A percentile compares a stretch with the other conserved stretches of the same genome.
These are phyloP conservation scores for Aulostomus chinensis DNA, from an alignment of 2,797 vertebrate species.

Conservation along the genomic window DNA sequence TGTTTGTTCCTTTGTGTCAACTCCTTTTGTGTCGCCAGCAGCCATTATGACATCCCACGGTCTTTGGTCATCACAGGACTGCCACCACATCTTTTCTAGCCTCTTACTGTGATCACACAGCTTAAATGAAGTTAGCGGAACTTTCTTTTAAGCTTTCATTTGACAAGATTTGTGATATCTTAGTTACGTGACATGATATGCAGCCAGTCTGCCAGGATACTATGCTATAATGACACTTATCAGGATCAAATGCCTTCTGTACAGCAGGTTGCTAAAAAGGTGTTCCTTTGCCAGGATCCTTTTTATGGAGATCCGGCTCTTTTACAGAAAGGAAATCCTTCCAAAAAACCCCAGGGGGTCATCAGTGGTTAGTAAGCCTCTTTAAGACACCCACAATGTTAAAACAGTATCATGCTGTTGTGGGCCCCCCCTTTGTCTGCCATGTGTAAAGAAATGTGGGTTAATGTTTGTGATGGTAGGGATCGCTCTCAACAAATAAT, in stretches of 20 bases:
- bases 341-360: constrained; percentile 53
- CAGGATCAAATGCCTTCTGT: constrained; percentile 25
- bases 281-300: constrained; percentile 50
- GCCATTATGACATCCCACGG: too few relatives aligned
- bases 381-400: constrained; percentile 38
- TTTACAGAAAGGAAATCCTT: constrained; percentile 46
- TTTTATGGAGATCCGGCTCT: constrained; percentile 28
- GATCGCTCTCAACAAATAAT: constrained; percentile 67
- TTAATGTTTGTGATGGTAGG: constrained; percentile 66
- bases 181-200: not conserved
- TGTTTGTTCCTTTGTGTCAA: too few relatives aligned
- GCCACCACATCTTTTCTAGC: too few relatives aligned
- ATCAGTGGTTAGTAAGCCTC: constrained; percentile 42
- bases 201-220: not conserved
- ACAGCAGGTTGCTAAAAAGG: constrained; percentile 44
- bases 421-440: constrained; percentile 48
- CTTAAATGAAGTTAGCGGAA: too few relatives aligned
- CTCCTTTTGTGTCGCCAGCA: too few relatives aligned
- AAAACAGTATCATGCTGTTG: constrained; percentile 55
- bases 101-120: too few relatives aligned
- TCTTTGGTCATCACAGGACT: too few relatives aligned
- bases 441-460: constrained; percentile 60
- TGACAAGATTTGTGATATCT: too few relatives aligned
- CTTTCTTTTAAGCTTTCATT: too few relatives aligned
- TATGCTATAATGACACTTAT: constrained; percentile 1